Conservation (phyloP, 1,140 invertebrate genomes). For the Drosophila oshimai region DNA sequence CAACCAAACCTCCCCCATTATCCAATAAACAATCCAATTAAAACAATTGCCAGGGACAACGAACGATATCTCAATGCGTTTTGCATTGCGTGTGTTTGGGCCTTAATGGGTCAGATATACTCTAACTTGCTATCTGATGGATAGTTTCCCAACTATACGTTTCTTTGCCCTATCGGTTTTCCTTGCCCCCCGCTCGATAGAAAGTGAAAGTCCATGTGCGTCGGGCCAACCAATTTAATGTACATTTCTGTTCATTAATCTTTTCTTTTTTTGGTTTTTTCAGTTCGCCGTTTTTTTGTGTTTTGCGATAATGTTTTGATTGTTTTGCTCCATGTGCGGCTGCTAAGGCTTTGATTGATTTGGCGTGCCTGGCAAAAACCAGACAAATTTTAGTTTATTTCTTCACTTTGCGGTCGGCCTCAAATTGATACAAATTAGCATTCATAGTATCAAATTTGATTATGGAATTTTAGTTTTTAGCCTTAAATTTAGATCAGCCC, state of each 20-base stretch:
- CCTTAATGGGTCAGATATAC: conserved; percentile 2
- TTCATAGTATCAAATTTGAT: conserved; percentile 44
- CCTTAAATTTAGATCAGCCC: background rate
- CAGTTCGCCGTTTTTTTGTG: background rate
- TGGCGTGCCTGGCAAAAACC: conserved; percentile 17
- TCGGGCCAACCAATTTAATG: conserved; percentile 47
- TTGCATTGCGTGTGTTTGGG: conserved; percentile 60
- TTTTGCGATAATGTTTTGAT: conserved; percentile 58
- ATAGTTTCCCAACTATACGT: conserved; percentile 19
- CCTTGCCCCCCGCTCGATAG: background rate
- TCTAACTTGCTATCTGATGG: conserved; percentile 5
- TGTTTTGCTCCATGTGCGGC: conserved; percentile 53
- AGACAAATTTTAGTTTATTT: conserved; percentile 14
- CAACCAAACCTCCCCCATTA: conserved; percentile 26
- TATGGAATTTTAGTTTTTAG: conserved; percentile 27
- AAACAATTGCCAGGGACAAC: conserved; percentile 73
- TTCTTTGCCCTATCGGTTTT: conserved; percentile 29
- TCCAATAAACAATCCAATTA: conserved; percentile 74
- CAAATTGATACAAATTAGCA: conserved; percentile 54
- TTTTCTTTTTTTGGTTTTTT: conserved; percentile 35
- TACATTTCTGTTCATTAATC: conserved; percentile 72
- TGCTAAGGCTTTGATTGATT: conserved; percentile 37
- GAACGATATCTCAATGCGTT: conserved; percentile 45
- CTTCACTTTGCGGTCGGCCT: conserved; percentile 14
- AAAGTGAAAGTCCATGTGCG: conserved; percentile 62